phyloP scores from a whole-genome alignment of 2,113 vertebrate species.

The Colaptes auratus region DNA sequence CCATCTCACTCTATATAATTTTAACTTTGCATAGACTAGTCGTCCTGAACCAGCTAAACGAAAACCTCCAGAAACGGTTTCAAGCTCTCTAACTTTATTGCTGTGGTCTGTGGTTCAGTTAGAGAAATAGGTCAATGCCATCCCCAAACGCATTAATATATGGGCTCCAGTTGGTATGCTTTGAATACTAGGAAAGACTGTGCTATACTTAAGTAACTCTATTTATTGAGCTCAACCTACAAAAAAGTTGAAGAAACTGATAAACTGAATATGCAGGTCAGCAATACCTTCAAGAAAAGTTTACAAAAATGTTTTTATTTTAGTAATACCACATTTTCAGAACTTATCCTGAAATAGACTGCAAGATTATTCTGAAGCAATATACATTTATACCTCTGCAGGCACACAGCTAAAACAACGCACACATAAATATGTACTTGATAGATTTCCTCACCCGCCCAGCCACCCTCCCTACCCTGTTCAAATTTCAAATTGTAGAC shows the following conservation, averaged over 20 bases:
- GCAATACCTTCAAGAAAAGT: constrained; percentile 46
- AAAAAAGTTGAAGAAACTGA: neutral
- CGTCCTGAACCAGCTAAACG: constrained; percentile 9
- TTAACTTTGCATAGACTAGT: constrained; percentile 31
- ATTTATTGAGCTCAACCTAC: neutral
- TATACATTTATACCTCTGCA: neutral
- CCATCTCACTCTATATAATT: constrained; percentile 39
- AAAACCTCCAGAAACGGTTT: constrained; percentile 32
- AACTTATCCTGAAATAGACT: constrained; percentile 25
- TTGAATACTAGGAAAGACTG: neutral
- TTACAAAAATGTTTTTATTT: constrained; percentile 24
- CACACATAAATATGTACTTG: neutral
- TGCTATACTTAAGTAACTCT: neutral
- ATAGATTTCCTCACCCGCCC: constrained; percentile 43
- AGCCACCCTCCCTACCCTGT: constrained; percentile 33
- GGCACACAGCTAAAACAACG: constrained; percentile 6
- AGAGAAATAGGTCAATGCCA: neutral
- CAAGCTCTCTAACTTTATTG: neutral
- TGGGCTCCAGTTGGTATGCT: neutral
- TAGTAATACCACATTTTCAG: constrained; percentile 9
- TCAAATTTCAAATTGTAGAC: constrained; percentile 70
- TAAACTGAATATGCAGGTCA: constrained; percentile 18
- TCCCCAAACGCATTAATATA: neutral
- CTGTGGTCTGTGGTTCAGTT: constrained; percentile 27
- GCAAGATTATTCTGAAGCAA: constrained; percentile 14